Percentiles rank a stretch among this genome's conserved stretches.
These are phyloP conservation scores for Eupithecia vulgata DNA, from an alignment of 2,888 invertebrate genomes.

Conservation along the genomic window DNA sequence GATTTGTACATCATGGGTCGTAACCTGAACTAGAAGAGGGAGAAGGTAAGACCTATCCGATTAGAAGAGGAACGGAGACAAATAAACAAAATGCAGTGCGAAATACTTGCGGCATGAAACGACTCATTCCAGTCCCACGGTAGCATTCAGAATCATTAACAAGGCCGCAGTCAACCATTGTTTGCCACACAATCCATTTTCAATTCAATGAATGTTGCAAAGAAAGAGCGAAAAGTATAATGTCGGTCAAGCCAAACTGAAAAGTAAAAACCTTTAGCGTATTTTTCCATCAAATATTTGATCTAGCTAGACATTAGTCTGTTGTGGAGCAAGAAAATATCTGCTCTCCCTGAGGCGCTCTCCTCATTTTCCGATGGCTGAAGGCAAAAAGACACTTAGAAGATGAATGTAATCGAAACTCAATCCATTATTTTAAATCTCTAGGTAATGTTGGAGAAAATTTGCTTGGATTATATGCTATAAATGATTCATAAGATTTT, in stretches of 20 bases:
- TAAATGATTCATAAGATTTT: conserved; percentile 39
- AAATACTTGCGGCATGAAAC: conserved; percentile 48
- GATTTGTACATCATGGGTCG: conserved; percentile 12
- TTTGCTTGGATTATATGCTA: conserved; percentile 32
- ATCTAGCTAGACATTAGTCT: conserved; percentile 47
- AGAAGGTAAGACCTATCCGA: conserved; percentile 7
- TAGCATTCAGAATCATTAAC: conserved; percentile 72
- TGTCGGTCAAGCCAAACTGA: conserved; percentile 32
- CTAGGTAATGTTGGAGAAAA: conserved; percentile 33
- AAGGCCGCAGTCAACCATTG: conserved; percentile 69
- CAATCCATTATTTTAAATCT: conserved; percentile 39
- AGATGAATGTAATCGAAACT: conserved; percentile 44
- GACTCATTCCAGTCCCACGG: conserved; percentile 62
- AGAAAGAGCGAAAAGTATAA: conserved; percentile 33
- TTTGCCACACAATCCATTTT: conserved; percentile 62
- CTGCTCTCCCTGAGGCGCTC: conserved; percentile 51
- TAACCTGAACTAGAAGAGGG: background rate
- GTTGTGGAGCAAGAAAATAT: conserved; percentile 51
- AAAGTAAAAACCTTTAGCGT: conserved; percentile 38
- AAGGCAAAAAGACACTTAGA: conserved; percentile 57
- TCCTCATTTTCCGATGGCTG: conserved; percentile 58
- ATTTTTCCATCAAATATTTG: conserved; percentile 47
- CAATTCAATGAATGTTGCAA: conserved; percentile 47
- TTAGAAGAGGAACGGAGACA: conserved; percentile 18
- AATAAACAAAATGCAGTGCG: conserved; percentile 47